Evolutionary conservation across 2,797 vertebrate species (phyloP), one percentile per base, ranked within the genome.

Genomic region (Fundulus diaphanus): DNA sequence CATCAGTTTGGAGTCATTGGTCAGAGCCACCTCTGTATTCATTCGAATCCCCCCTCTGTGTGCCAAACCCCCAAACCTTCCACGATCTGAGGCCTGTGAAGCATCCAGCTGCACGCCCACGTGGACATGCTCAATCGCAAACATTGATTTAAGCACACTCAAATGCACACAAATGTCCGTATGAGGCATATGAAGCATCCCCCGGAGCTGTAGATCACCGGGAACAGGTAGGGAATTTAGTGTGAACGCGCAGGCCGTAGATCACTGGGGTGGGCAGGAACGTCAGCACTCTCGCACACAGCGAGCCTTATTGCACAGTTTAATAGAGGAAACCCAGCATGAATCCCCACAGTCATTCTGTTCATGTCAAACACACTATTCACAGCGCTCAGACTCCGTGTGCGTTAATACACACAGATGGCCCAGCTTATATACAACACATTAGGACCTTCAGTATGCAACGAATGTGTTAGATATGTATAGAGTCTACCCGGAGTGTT

Each of bases 291-390:
- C 86, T 85, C 88, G 82, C 88, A 92, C 94, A 93, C 92, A 92
- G 91, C 92, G 84, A 86, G 88, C 90, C 92, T 93, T 90, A 92
- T 88, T 89, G 91, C 84, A 83, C 92, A 92, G 87, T 95, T 94
- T 94, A 95, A 94, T 95, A 93, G 91, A 92, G 93, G 88, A 91
- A 89, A 92, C 91, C 88, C 92, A 91, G 92, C 91, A 92, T 93
- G 93, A 95, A 92, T 91, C 90, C 91, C 93, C 87, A 91, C 93
- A 94, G 93, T 93, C 92, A 92, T 92, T 93, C 92, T 94, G 93
- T 92, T 95, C 89, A 88, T 92, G 89, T 91, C 92, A 90, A 89
- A 87, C 85, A 88, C 87, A 87, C 89, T 92, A 92, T 93, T 94
- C 93, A 93, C 83, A 79, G 61, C 85, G 85, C 83, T 88, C 77